Conservation (phyloP, 2,797 vertebrate species). For the Spheniscus humboldti region DNA sequence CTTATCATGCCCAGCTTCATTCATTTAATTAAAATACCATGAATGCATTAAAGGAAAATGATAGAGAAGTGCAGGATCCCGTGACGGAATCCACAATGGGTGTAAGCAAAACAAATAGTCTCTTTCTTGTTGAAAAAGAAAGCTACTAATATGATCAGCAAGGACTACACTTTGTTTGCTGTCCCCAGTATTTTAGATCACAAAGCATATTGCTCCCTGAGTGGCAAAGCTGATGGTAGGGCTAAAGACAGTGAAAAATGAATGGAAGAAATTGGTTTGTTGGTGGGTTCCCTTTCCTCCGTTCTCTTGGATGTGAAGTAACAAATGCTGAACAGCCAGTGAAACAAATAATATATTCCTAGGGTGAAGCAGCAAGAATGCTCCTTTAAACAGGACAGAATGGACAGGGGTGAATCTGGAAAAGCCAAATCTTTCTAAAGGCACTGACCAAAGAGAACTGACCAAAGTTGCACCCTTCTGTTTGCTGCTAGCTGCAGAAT, state of each 20-base stretch:
- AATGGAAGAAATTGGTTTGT: background rate
- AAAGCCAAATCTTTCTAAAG: background rate
- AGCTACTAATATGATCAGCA: background rate
- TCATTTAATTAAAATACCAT: background rate
- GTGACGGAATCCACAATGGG: background rate
- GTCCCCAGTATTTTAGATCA: background rate
- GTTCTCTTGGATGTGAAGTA: background rate
- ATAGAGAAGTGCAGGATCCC: background rate
- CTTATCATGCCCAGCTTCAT: background rate
- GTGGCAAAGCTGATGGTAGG: background rate
- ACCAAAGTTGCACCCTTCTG: background rate
- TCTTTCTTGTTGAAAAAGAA: background rate
- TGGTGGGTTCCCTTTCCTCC: background rate
- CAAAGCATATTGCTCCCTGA: background rate
- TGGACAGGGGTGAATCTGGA: background rate
- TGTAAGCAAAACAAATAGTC: background rate
- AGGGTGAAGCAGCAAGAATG: background rate
- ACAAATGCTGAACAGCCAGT: background rate
- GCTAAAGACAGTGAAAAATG: background rate
- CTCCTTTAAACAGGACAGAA: background rate
- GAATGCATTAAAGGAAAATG: background rate
- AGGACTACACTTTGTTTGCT: background rate
- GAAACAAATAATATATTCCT: background rate
- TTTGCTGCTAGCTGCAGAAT: background rate
- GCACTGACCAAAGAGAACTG: background rate